These are phyloP conservation scores for Syngnathus scovelli DNA, from an alignment of 2,113 vertebrate genomes.

Conservation along the genomic window DNA sequence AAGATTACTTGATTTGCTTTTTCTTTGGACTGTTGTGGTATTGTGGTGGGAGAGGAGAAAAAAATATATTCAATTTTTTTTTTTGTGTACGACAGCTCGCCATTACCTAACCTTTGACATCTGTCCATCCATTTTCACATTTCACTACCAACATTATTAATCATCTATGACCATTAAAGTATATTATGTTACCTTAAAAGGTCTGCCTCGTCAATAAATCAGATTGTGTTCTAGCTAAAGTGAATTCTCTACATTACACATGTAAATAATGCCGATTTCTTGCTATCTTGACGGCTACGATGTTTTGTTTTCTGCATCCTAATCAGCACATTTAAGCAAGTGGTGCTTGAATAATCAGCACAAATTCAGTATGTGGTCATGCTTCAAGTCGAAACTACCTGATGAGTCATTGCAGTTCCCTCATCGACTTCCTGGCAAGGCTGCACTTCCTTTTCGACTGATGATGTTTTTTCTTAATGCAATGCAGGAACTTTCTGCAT, in stretches of 20 bases:
- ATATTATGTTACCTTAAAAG: background rate
- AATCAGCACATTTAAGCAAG: background rate
- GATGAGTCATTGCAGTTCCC: background rate
- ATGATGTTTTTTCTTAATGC: conserved; percentile 11
- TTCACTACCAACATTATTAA: background rate
- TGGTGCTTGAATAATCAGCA: background rate
- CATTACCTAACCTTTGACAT: too few relatives aligned
- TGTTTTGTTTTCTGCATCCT: background rate
- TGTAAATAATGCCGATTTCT: background rate
- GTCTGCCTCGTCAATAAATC: background rate
- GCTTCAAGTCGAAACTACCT: conserved; percentile 16
- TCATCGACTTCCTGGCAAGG: conserved; percentile 17
- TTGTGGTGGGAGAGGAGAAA: too few relatives aligned
- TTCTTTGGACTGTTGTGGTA: too few relatives aligned
- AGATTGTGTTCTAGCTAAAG: background rate
- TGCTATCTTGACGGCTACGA: background rate
- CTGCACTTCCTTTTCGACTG: conserved; percentile 30
- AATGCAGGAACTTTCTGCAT: background rate
- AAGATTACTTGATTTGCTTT: too few relatives aligned
- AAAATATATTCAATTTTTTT: too few relatives aligned
- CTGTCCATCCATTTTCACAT: too few relatives aligned
- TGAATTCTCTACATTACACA: background rate
- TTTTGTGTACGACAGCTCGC: too few relatives aligned
- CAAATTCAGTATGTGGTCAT: background rate
- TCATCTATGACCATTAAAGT: background rate